A percentile compares a stretch with the other conserved stretches of the same genome.
Conservation (phyloP, 2,797 vertebrate species). For the Aulostomus chinensis region DNA sequence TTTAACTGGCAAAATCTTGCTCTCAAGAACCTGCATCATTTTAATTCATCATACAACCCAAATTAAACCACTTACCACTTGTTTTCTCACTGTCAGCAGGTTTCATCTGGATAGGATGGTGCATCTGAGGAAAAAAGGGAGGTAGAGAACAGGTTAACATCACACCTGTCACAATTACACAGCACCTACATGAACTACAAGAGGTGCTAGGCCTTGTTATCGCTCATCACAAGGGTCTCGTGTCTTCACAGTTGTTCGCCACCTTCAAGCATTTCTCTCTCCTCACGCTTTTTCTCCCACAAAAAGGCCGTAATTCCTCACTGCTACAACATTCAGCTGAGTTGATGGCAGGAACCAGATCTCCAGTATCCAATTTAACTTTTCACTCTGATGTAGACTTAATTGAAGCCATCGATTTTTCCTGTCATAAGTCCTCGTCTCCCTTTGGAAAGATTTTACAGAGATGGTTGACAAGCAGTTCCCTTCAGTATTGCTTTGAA, state of each 20-base stretch:
- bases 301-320: conserved; percentile 35
- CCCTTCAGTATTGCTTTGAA: not conserved
- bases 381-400: conserved; percentile 20
- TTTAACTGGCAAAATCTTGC: too few relatives aligned
- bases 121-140: conserved; percentile 63
- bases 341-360: conserved; percentile 47
- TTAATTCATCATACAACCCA: conserved; percentile 7
- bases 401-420: conserved; percentile 49
- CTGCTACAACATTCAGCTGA: conserved; percentile 15
- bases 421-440: conserved; percentile 32
- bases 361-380: conserved; percentile 51
- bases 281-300: conserved; percentile 23
- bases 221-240: conserved; percentile 12
- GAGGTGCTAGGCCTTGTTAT: conserved; percentile 9
- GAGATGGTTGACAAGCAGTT: conserved; percentile 7
- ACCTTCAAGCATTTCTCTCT: conserved; percentile 17
- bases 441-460: conserved; percentile 18
- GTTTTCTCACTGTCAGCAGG: conserved; percentile 83
- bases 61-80: conserved; percentile 69
- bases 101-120: conserved; percentile 85
- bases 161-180: not conserved
- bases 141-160: conserved; percentile 12
- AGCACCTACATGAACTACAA: too few relatives aligned
- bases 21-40: not conserved
- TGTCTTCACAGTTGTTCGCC: conserved; percentile 12